Base-by-base conservation (phyloP, 2,113 vertebrate genomes). In the Cyprinus carpio region DNA sequence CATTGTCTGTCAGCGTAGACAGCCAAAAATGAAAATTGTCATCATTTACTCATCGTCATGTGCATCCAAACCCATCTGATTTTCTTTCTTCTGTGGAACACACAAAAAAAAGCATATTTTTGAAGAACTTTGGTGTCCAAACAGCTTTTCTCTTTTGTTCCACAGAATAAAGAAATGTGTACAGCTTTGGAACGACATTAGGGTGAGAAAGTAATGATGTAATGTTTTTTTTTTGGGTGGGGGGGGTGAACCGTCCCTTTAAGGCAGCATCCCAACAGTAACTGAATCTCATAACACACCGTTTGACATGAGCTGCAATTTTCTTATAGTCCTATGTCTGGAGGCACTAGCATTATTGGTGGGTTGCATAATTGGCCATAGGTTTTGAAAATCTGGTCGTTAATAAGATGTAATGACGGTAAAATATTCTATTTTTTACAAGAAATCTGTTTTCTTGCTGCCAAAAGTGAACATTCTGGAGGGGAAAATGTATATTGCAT, bases 351-450 rank as follows among this genome's bases (percentile, higher is more conserved):
- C 71, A 46, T 74, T 76, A 76, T 54, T 18, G n/a, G 74, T 49
- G 25, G 46, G 25, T 16, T 76, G 43, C 15, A 76, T 76, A 54
- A 76, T 54, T 76, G n/a, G 74, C 46, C 46, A 76, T 71, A 71
- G 67, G 34, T 71, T 71, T 71, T 71, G 31, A 31, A 75, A 51
- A 76, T 76, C 46, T 27, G 25, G n/a, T 29, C 46, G 29, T 51
- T 51, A 65, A 65, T 46, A 64, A 16, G 27, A 76, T 29, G 7
- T 54, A 31, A 54, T 46, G 60, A 23, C 4, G 2, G 78, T 81
- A 65, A 81, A 65, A 43, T 25, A 29, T 81, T 81, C 60, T 64
- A 43, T 46, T 64, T 65, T 65, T 81, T 37, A 27, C 37, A 81
- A 11, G 34, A 43, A 80, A 64, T 80, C 78, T 3, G n/a, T 80